Conservation (phyloP, 2,797 vertebrate genomes). For the Chaunax sp. region DNA sequence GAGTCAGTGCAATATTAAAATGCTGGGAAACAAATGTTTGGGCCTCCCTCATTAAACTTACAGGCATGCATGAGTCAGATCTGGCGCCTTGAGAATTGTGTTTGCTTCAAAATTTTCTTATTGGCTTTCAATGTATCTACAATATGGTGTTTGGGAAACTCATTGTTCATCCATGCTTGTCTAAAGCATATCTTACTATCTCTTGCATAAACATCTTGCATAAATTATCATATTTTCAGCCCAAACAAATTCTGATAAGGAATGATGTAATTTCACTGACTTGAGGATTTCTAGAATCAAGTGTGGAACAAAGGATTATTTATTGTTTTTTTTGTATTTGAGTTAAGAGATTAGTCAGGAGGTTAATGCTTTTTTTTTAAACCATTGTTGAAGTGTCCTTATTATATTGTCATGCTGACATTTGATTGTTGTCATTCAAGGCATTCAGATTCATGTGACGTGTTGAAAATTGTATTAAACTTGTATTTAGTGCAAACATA, state of each 20-base stretch:
- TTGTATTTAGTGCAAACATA: background rate
- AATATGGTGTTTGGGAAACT: slow-evolving; percentile 7
- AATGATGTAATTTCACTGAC: background rate
- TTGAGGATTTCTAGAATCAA: background rate
- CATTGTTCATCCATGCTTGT: slow-evolving; percentile 7
- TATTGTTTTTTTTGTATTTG: too few species aligned
- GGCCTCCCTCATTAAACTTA: slow-evolving; percentile 23
- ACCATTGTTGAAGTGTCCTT: too few species aligned
- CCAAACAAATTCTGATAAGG: slow-evolving; percentile 1
- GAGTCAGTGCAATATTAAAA: background rate
- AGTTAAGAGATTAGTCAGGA: slow-evolving; percentile 11
- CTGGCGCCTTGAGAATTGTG: background rate
- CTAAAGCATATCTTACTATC: slow-evolving; percentile 8
- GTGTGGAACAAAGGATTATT: too few species aligned
- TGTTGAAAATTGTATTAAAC: background rate
- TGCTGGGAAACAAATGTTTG: slow-evolving; percentile 7
- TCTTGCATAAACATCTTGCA: background rate
- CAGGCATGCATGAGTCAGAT: slow-evolving; percentile 15
- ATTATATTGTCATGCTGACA: background rate
- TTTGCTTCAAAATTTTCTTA: slow-evolving; percentile 36
- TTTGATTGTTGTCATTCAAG: too few species aligned
- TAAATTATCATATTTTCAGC: slow-evolving; percentile 16
- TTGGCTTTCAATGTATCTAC: slow-evolving; percentile 19
- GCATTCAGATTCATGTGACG: background rate
- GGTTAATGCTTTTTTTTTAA: too few species aligned